These are phyloP conservation scores for Sander vitreus DNA, from an alignment of 2,113 vertebrate genomes.

Conservation along the genomic window DNA sequence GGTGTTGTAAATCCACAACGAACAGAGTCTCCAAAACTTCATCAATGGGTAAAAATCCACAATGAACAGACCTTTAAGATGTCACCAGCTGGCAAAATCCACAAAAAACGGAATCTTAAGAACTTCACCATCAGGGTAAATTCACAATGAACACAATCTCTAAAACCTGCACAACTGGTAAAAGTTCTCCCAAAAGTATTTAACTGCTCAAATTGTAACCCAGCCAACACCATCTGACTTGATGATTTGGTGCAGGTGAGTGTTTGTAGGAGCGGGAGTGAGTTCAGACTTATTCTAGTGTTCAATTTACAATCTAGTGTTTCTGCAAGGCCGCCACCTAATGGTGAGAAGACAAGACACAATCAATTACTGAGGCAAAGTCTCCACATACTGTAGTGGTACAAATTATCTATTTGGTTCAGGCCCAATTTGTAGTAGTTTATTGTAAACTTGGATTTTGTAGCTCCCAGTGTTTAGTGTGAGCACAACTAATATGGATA, in stretches of 20 bases:
- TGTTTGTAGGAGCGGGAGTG: not conserved
- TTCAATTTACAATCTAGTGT: not conserved
- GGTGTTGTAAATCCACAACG: not conserved
- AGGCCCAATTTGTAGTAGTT: constrained; percentile 37
- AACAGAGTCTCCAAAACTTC: not conserved
- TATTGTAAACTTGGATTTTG: constrained; percentile 34
- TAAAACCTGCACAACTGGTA: not conserved
- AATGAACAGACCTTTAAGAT: not conserved
- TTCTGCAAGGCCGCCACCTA: not conserved
- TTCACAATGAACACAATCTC: not conserved
- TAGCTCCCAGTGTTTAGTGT: constrained; percentile 21
- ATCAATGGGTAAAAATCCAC: not conserved
- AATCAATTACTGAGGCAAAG: constrained; percentile 8
- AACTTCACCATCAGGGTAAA: not conserved
- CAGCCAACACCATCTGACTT: not conserved
- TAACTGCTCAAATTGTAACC: not conserved
- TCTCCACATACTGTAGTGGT: not conserved
- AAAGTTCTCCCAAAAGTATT: not conserved
- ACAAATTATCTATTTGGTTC: constrained; percentile 41
- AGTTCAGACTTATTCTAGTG: not conserved
- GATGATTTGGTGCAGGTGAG: not conserved
- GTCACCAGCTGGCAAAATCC: not conserved
- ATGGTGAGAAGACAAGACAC: not conserved
- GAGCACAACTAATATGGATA: constrained; percentile 42
- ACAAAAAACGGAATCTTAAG: not conserved